phyloP scores from a whole-genome alignment of 2,888 invertebrate species.

The Caenorhabditis sp. region DNA sequence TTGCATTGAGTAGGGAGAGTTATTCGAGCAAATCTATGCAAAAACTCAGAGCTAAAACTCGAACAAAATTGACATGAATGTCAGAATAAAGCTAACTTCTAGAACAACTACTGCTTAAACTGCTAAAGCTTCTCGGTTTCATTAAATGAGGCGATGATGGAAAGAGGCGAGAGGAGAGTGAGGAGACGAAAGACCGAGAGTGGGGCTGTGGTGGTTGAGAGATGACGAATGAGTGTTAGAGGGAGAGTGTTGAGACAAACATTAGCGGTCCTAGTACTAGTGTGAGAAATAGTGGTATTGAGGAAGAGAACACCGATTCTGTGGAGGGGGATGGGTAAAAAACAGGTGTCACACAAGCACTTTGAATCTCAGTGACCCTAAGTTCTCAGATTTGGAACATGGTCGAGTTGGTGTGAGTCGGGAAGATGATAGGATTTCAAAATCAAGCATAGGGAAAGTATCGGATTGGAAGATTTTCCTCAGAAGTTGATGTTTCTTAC shows the following conservation, averaged over 20 bases:
- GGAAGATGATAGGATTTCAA: too few relatives aligned
- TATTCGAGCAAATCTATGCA: too few relatives aligned
- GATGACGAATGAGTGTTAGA: neutral
- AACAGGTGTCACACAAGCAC: neutral
- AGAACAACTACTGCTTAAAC: neutral
- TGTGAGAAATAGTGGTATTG: neutral
- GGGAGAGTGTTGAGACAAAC: constrained; percentile 12
- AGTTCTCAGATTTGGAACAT: too few relatives aligned
- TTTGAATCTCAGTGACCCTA: too few relatives aligned
- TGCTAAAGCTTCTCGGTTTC: neutral
- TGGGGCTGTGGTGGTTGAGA: constrained; percentile 1
- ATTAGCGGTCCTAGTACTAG: neutral
- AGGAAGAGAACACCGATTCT: neutral
- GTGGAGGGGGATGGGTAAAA: too few relatives aligned
- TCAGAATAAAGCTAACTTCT: too few relatives aligned
- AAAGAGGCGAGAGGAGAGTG: constrained; percentile 10
- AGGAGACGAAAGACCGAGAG: constrained; percentile 29
- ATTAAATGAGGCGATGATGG: constrained; percentile 1
- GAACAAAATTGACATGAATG: neutral
- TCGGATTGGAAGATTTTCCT: too few relatives aligned
- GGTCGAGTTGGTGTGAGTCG: too few relatives aligned
- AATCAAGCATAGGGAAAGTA: too few relatives aligned
- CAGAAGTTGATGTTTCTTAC: too few relatives aligned
- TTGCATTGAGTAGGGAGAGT: neutral
- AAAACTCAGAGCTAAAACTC: too few relatives aligned